Percentiles rank a stretch among this genome's conserved stretches.
These are phyloP conservation scores for Sesia bembeciformis DNA, from an alignment of 2,888 invertebrate species.

Conservation along the genomic window DNA sequence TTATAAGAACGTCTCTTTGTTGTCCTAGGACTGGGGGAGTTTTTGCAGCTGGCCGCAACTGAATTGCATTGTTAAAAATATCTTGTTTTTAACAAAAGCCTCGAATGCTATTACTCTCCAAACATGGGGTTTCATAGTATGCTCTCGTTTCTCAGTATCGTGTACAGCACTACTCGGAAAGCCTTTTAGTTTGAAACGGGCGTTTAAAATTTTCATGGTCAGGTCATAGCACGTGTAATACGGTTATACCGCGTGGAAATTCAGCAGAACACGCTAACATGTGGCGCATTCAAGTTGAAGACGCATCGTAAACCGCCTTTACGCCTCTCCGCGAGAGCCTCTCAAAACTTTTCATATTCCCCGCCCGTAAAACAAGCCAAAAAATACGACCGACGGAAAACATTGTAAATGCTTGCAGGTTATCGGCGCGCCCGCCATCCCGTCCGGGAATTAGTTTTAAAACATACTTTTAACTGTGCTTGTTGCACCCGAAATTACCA, in stretches of 20 bases:
- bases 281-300: conserved; percentile 65
- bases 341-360: conserved; percentile 73
- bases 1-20: conserved; percentile 65
- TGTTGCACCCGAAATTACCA: conserved; percentile 49
- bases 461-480: conserved; percentile 59
- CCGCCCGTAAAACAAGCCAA: conserved; percentile 67
- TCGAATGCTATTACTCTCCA: conserved; percentile 6
- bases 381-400: conserved; percentile 71
- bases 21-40: conserved; percentile 40
- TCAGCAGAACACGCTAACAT: conserved; percentile 55
- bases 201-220: conserved; percentile 70
- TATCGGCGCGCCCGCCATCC: conserved; percentile 48
- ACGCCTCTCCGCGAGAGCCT: conserved; percentile 63
- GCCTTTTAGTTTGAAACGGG: conserved; percentile 49
- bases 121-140: conserved; percentile 18
- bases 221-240: conserved; percentile 65
- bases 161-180: conserved; percentile 16
- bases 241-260: conserved; percentile 55
- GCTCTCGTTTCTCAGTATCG: conserved; percentile 19
- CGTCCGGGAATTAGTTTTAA: conserved; percentile 60
- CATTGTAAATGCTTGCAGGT: conserved; percentile 68
- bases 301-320: conserved; percentile 71
- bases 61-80: conserved; percentile 47
- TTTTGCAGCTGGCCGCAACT: conserved; percentile 54
- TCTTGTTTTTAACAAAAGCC: conserved; percentile 34